These are phyloP conservation scores for Lethrus apterus DNA, from an alignment of 1,140 invertebrate species.

Conservation along the genomic window DNA sequence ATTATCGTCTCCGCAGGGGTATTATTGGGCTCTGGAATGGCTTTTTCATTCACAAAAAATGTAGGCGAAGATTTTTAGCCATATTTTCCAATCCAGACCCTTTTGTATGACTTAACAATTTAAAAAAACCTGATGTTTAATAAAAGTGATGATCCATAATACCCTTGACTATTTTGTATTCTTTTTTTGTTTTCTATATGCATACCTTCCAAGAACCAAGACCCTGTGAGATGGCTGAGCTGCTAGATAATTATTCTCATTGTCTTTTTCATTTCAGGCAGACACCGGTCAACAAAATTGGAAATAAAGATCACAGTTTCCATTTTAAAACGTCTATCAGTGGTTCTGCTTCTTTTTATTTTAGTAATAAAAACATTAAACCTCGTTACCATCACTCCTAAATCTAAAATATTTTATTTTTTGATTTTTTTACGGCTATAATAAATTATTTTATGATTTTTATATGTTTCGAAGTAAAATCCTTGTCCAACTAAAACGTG, in stretches of 20 bases:
- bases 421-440: no score
- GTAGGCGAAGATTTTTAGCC: constrained; percentile 48
- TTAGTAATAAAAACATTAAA: constrained; percentile 3
- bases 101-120: constrained; percentile 15
- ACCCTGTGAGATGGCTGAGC: constrained; percentile 31
- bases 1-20: constrained; percentile 54
- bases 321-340: constrained; percentile 37
- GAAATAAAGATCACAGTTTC: constrained; percentile 50
- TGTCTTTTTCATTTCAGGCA: constrained; percentile 48
- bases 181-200: constrained; percentile 15
- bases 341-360: constrained; percentile 27
- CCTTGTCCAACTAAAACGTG: no score
- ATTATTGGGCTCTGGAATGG: constrained; percentile 69
- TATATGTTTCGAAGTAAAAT: no score
- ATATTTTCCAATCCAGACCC: constrained; percentile 13
- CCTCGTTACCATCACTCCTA: no score
- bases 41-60: constrained; percentile 68
- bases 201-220: constrained; percentile 32
- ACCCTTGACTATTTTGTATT: constrained; percentile 11
- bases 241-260: constrained; percentile 26
- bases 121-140: constrained; percentile 21
- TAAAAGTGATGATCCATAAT: constrained; percentile 25
- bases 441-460: no score
- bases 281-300: constrained; percentile 42
- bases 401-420: no score